Base-by-base conservation (phyloP, 2,797 vertebrate species). In the Ptychobarbus kaznakovi region DNA sequence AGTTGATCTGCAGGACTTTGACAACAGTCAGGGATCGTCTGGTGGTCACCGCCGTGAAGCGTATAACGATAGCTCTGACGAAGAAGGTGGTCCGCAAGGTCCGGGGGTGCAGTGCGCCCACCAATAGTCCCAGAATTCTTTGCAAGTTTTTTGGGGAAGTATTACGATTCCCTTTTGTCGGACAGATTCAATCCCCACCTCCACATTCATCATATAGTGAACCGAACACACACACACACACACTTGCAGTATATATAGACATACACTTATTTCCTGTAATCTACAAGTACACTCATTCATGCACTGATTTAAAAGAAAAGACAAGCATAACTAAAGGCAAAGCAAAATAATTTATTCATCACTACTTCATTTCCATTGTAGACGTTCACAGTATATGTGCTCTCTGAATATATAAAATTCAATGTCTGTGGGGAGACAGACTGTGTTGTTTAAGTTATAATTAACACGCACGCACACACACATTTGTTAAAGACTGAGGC, bases 91-190 rank as follows among this genome's bases (percentile, higher is more conserved):
- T 88, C 97, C 98, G 84, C 97, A 98, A 49, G 98, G 98, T 84
- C 98, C 97, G 53, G 98, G 98, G 90, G 98, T 99, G 91, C 98
- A 99, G 94, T 99, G 98, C 83, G 98, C 98, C 92, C 98, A 99
- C 92, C 98, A 99, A 95, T 99, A 97, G 88, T 84, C 65, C 61
- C 73, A 53, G 7, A 78, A 68, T 18, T 44, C 44, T 66, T 78
- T 61, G 44, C 63, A 22, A 74, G 66, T 68, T 78, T 79, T 87
- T 77, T 11, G 63, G 32, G 70, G 72, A 42, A 79, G 46, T 74
- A 38, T 79, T 72, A 77, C 58, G 32, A 81, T 80, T 80, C 81
- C 76, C 61, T 84, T 83, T 84, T 61, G 70, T 87, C 32, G 81
- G 82, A 87, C 77, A 69, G 73, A 81, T 35, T 51, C 58, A 66